Evolutionary conservation across 2,888 invertebrate genomes (phyloP), one percentile per base, ranked within the genome.

Genomic region (Elmis aenea): DNA sequence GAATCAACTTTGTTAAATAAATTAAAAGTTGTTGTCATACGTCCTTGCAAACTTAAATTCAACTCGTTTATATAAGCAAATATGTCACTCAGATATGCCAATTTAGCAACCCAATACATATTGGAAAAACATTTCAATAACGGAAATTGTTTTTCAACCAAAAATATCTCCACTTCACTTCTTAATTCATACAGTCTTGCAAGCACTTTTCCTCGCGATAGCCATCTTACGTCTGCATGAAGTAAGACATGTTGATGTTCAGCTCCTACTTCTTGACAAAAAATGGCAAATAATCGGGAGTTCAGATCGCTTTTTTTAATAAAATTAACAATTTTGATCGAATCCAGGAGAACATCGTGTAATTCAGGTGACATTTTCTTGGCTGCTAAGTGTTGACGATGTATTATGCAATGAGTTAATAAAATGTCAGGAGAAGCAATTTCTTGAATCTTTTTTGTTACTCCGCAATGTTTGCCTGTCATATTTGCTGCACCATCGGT

Each of bases 401-500:
- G 39, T 18, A 45, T 39, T 13, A 30, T 30, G 36, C 47, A 42
- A 39, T 47, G 39, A 18, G 37, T 39, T 16, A 23, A 48, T 13
- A 28, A 14, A 38, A 31, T 29, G 13, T 35, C 32, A 20, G 24
- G 13, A 21, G 18, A 13, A 13, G 29, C 30, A 20, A 45, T 21
- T 16, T 30, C 22, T 26, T 36, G 38, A 10, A 45, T 41, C 28
- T 28, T 27, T 21, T 28, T 31, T 9, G 39, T 13, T 13, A 42
- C 38, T 22, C 48, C 50, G 34, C 32, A 29, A 28, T 24, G 13
- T 35, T 26, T 43, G 22, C 48, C 50, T 38, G 41, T 42, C 45
- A 51, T 53, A 18, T 46, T 33, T 33, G 34, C 33, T 13, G 51
- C 45, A 34, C 50, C 48, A 38, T 54, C 51, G 25, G 47, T 50